These are phyloP conservation scores for Pseudopleuronectes americanus DNA, from an alignment of 2,797 vertebrate genomes.

Conservation along the genomic window DNA sequence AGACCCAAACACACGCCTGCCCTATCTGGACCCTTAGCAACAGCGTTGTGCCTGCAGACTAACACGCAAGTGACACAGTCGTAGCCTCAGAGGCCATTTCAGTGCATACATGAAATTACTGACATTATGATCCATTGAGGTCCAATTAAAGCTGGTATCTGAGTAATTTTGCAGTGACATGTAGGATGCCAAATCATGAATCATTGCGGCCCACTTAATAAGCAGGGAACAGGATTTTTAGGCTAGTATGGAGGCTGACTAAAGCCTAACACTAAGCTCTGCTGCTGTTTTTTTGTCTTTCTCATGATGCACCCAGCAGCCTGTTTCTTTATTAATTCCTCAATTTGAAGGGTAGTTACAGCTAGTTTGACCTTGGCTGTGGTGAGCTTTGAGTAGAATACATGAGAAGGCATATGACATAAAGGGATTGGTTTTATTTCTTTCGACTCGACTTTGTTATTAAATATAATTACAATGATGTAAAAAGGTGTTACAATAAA, in stretches of 20 bases:
- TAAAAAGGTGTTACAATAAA: no score
- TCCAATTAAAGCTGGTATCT: conserved; percentile 76
- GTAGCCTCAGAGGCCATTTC: conserved; percentile 50
- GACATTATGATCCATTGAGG: conserved; percentile 56
- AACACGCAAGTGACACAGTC: conserved; percentile 60
- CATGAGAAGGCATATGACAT: conserved; percentile 9
- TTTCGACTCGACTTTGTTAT: not conserved
- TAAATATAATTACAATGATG: not conserved
- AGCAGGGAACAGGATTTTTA: conserved; percentile 63
- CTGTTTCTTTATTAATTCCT: conserved; percentile 60
- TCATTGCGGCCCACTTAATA: conserved; percentile 75
- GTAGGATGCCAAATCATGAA: conserved; percentile 62
- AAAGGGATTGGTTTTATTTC: no score
- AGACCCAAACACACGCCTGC: conserved; percentile 16
- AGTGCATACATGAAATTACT: conserved; percentile 42
- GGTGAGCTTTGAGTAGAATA: conserved; percentile 36
- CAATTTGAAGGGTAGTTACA: conserved; percentile 63
- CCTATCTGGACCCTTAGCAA: conserved; percentile 67
- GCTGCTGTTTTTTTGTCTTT: conserved; percentile 32
- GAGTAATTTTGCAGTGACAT: conserved; percentile 67
- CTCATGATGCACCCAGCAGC: conserved; percentile 19
- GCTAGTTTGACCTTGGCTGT: conserved; percentile 52
- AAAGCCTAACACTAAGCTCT: conserved; percentile 44
- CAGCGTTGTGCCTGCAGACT: conserved; percentile 38
- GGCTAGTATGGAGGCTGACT: conserved; percentile 50